These are phyloP conservation scores for Drosophila birchii DNA, from an alignment of 2,888 invertebrate species.

Conservation along the genomic window DNA sequence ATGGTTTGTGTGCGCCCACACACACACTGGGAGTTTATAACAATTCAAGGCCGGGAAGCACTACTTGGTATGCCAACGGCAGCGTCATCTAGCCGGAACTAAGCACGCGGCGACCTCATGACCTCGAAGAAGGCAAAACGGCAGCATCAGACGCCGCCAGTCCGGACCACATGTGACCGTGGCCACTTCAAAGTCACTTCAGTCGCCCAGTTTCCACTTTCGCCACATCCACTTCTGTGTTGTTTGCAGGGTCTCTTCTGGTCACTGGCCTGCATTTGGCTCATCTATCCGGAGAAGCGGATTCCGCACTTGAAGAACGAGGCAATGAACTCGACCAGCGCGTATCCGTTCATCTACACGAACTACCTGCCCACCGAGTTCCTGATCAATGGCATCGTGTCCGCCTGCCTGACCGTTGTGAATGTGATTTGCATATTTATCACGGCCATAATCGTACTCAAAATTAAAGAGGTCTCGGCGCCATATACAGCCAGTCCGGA, in stretches of 20 bases:
- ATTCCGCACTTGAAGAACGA: constrained; percentile 90
- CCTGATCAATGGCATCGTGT: constrained; percentile 91
- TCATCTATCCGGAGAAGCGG: constrained; percentile 88
- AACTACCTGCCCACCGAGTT: constrained; percentile 91
- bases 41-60: constrained; percentile 67
- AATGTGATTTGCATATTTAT: constrained; percentile 94
- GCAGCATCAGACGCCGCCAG: constrained; percentile 29
- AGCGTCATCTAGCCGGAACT: constrained; percentile 53
- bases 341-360: constrained; percentile 89
- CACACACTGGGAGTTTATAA: constrained; percentile 57
- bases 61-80: constrained; percentile 67
- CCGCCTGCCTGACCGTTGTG: constrained; percentile 91
- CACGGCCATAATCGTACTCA: constrained; percentile 91
- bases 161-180: constrained; percentile 27
- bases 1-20: constrained; percentile 28
- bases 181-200: constrained; percentile 49
- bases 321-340: constrained; percentile 87
- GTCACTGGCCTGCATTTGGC: constrained; percentile 90
- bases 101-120: constrained; percentile 63
- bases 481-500: constrained; percentile 91
- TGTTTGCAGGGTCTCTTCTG: constrained; percentile 88
- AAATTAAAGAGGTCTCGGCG: constrained; percentile 93
- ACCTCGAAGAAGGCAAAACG: constrained; percentile 45
- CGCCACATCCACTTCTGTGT: constrained; percentile 19
- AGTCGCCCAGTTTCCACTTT: constrained; percentile 15